Evolutionary conservation across 2,113 vertebrate genomes (phyloP).

Genomic region (Limnothrissa miodon): DNA sequence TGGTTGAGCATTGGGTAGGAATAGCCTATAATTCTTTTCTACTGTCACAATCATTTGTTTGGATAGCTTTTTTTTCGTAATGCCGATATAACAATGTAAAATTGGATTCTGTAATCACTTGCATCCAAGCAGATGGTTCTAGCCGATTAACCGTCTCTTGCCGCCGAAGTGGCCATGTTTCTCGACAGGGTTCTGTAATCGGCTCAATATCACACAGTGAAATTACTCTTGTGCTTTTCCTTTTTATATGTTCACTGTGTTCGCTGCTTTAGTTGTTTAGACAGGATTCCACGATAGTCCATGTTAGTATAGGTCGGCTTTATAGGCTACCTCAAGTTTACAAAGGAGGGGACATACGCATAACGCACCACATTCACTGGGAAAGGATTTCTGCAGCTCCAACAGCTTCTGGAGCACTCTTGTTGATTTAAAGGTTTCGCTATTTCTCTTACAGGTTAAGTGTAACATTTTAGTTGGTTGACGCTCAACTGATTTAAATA

Average conservation of each 20-base stretch:
- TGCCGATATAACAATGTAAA: background rate
- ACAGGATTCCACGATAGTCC: background rate
- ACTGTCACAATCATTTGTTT: background rate
- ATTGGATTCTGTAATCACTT: background rate
- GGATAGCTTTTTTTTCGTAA: background rate
- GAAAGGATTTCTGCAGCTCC: background rate
- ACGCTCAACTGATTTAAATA: background rate
- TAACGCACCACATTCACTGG: background rate
- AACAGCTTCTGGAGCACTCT: background rate
- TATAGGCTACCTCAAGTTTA: background rate
- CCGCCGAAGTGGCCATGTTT: background rate
- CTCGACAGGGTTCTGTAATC: conserved; percentile 13
- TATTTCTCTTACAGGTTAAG: background rate
- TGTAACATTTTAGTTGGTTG: background rate
- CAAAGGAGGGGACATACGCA: background rate
- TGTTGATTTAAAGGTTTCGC: background rate
- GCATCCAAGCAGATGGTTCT: conserved; percentile 2
- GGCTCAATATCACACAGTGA: conserved; percentile 7
- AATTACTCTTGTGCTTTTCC: background rate
- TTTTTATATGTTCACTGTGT: background rate
- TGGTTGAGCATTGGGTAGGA: background rate
- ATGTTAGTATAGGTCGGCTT: background rate
- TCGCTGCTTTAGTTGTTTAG: background rate
- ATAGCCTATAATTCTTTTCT: background rate
- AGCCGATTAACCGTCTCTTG: background rate